A percentile compares a stretch with the other conserved stretches of the same genome.
These are phyloP conservation scores for Camptogramma bilineatum DNA, from an alignment of 2,888 invertebrate genomes.

Conservation along the genomic window DNA sequence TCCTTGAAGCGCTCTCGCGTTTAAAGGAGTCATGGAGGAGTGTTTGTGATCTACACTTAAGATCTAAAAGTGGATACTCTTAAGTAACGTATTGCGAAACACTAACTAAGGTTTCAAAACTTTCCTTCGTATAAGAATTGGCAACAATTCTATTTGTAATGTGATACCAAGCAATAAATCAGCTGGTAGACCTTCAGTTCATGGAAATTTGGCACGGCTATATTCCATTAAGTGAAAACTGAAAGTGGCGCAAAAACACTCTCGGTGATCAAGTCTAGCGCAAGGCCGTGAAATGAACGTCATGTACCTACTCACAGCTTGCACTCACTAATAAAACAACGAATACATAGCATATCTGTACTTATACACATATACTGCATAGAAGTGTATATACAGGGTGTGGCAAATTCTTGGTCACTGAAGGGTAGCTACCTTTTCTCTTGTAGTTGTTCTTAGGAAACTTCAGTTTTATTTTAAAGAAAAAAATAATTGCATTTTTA, in stretches of 20 bases:
- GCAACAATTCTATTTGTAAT: constrained; percentile 12
- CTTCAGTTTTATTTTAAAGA: too few relatives aligned
- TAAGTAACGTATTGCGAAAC: background rate
- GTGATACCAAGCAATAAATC: constrained; percentile 10
- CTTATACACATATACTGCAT: too few relatives aligned
- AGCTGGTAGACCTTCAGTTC: constrained; percentile 22
- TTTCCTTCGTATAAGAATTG: constrained; percentile 8
- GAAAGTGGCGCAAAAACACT: constrained; percentile 19
- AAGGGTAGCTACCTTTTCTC: too few relatives aligned
- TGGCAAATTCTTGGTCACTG: too few relatives aligned
- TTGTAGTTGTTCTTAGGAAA: too few relatives aligned
- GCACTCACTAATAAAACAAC: background rate
- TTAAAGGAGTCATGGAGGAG: too few relatives aligned
- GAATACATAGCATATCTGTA: too few relatives aligned
- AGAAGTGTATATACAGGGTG: too few relatives aligned
- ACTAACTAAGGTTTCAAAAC: background rate
- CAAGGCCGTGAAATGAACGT: constrained; percentile 9
- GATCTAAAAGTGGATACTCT: background rate
- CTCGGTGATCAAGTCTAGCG: constrained; percentile 5
- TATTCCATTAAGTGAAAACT: constrained; percentile 21
- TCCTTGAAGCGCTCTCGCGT: too few relatives aligned
- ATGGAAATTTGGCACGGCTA: constrained; percentile 25
- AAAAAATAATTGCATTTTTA: too few relatives aligned
- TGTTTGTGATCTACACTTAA: too few relatives aligned
- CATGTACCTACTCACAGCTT: too few relatives aligned